Conservation (phyloP, 2,797 vertebrate genomes). For the Epinephelus coioides region DNA sequence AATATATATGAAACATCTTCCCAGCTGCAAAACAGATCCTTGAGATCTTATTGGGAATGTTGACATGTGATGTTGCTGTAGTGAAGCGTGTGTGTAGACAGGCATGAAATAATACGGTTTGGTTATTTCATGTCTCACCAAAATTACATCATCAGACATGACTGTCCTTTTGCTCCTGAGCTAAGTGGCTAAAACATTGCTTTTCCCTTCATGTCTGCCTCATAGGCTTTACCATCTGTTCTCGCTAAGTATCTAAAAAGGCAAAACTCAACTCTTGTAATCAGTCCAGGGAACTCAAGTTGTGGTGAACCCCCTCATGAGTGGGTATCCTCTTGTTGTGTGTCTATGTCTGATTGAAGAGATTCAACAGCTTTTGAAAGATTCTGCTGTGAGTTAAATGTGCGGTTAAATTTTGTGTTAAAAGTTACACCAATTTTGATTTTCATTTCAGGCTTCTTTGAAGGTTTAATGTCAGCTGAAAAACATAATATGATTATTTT, state of each 20-base stretch:
- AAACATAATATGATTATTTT: neutral
- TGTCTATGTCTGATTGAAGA: neutral
- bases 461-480: neutral
- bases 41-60: slow-evolving; percentile 72
- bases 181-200: slow-evolving; percentile 59
- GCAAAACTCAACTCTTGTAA: slow-evolving; percentile 18
- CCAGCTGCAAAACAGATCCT: slow-evolving; percentile 71
- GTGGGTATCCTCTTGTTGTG: neutral
- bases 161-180: slow-evolving; percentile 66
- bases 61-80: slow-evolving; percentile 67
- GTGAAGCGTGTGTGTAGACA: slow-evolving; percentile 69
- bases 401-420: too few species aligned
- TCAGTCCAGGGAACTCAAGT: slow-evolving; percentile 30
- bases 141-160: slow-evolving; percentile 76
- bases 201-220: slow-evolving; percentile 50
- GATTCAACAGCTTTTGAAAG: neutral
- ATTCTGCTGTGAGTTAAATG: neutral
- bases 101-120: slow-evolving; percentile 82
- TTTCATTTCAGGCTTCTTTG: neutral
- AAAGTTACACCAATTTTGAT: neutral
- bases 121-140: slow-evolving; percentile 77
- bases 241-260: slow-evolving; percentile 37
- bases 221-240: slow-evolving; percentile 56
- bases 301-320: neutral
- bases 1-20: slow-evolving; percentile 61